These are phyloP conservation scores for Epistrophella euchroma DNA, from an alignment of 2,888 invertebrate genomes.

Conservation along the genomic window DNA sequence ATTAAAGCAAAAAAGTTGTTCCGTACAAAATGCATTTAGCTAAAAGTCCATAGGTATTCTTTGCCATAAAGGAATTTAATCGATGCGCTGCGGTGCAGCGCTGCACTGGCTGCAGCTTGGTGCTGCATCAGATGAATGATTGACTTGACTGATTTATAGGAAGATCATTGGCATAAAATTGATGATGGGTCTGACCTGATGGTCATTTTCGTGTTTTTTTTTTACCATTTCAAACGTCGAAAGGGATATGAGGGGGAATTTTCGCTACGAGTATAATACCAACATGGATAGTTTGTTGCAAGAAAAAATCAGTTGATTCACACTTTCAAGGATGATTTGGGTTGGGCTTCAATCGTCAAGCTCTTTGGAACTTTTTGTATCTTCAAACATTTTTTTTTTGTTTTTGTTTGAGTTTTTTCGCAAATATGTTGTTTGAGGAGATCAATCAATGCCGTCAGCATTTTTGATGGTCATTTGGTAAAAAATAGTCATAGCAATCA, in stretches of 20 bases:
- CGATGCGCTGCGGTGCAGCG: not conserved
- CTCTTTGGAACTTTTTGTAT: constrained; percentile 14
- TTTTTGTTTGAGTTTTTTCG: constrained; percentile 19
- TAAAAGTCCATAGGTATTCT: constrained; percentile 46
- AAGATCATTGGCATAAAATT: constrained; percentile 61
- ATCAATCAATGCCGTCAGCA: constrained; percentile 65
- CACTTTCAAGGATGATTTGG: constrained; percentile 77
- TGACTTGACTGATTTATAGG: constrained; percentile 76
- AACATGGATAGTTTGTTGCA: not conserved
- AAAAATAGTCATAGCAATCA: constrained; percentile 61
- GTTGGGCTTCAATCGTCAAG: constrained; percentile 58
- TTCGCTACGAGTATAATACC: constrained; percentile 1
- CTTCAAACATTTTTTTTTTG: not conserved
- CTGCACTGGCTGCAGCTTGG: not conserved
- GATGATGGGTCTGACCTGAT: constrained; percentile 33
- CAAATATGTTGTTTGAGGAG: constrained; percentile 16
- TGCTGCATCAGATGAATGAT: constrained; percentile 52
- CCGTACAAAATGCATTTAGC: constrained; percentile 26
- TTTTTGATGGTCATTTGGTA: constrained; percentile 21
- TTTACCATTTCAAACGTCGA: not conserved
- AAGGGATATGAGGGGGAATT: constrained; percentile 8
- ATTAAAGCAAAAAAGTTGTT: constrained; percentile 45
- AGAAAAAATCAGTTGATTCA: constrained; percentile 37
- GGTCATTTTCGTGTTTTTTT: constrained; percentile 32
- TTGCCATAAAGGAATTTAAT: constrained; percentile 68